A percentile compares a stretch with the other conserved stretches of the same genome.
phyloP scores from a whole-genome alignment of 2,797 vertebrate genomes.

The Heterohyrax brucei region DNA sequence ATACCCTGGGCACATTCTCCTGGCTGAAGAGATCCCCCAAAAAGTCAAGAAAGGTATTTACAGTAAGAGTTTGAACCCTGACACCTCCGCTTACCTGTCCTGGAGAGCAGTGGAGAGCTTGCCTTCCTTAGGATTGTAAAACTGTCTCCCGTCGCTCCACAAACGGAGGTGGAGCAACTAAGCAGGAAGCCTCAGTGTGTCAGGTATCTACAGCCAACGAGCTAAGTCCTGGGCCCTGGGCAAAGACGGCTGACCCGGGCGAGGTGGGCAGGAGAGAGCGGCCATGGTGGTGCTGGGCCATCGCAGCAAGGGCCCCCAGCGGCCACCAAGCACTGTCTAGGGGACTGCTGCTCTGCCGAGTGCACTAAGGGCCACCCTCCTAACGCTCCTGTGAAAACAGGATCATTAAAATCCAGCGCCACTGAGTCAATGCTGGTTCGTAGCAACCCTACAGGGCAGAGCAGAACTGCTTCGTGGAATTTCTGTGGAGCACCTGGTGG shows the following conservation, averaged over 20 bases:
- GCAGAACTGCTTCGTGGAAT: too few relatives aligned
- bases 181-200: slow-evolving; percentile 15
- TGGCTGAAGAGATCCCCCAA: slow-evolving; percentile 68
- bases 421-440: too few relatives aligned
- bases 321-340: rapidly evolving
- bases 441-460: too few relatives aligned
- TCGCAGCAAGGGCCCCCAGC: too few relatives aligned
- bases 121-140: slow-evolving; percentile 84
- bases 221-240: not conserved
- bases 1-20: not conserved
- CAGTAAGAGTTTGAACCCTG: not conserved
- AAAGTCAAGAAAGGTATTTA: slow-evolving; percentile 49
- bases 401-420: too few relatives aligned
- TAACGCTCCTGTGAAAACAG: not conserved
- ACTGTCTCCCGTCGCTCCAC: not conserved
- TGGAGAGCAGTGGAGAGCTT: slow-evolving; percentile 59
- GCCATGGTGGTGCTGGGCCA: not conserved
- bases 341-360: not conserved
- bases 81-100: not conserved
- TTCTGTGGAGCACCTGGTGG: too few relatives aligned
- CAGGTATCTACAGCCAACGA: not conserved
- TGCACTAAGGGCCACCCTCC: rapidly evolving
- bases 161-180: not conserved
- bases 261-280: rapidly evolving
- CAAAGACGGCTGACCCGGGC: not conserved